A percentile compares a stretch with the other conserved stretches of the same genome.
These are phyloP conservation scores for Pagetopsis macropterus DNA, from an alignment of 2,797 vertebrate species.

Conservation along the genomic window DNA sequence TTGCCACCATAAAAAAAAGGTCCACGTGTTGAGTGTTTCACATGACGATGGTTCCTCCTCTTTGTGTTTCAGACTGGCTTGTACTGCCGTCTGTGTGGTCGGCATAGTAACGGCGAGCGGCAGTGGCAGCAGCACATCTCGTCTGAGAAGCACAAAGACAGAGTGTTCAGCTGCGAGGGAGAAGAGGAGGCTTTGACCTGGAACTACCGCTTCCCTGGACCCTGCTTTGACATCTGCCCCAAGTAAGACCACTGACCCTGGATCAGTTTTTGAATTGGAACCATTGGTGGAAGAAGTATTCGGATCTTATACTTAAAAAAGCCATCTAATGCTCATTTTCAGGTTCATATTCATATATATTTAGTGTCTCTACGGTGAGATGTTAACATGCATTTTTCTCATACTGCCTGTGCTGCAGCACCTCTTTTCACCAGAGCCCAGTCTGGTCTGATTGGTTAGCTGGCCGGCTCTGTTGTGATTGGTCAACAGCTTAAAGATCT, in stretches of 20 bases:
- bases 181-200: slow-evolving; percentile 90
- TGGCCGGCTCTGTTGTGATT: too few relatives aligned
- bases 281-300: background rate
- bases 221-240: slow-evolving; percentile 88
- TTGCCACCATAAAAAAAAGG: background rate
- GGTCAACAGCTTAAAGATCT: too few relatives aligned
- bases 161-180: slow-evolving; percentile 90
- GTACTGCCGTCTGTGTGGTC: slow-evolving; percentile 94
- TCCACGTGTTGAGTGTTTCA: background rate
- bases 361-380: too few relatives aligned
- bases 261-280: background rate
- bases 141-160: slow-evolving; percentile 95
- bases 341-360: too few relatives aligned
- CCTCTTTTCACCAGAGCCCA: too few relatives aligned
- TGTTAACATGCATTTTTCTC: too few relatives aligned
- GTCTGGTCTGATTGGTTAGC: too few relatives aligned
- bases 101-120: slow-evolving; percentile 96
- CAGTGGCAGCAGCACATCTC: slow-evolving; percentile 98
- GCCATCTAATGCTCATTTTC: too few relatives aligned
- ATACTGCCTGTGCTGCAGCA: too few relatives aligned
- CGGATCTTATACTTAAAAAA: too few relatives aligned
- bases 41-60: background rate
- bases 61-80: slow-evolving; percentile 84
- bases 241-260: slow-evolving; percentile 76
- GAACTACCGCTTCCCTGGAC: slow-evolving; percentile 93